Base-by-base conservation (phyloP, 2,888 invertebrate species). In the Ditula angustiorana region DNA sequence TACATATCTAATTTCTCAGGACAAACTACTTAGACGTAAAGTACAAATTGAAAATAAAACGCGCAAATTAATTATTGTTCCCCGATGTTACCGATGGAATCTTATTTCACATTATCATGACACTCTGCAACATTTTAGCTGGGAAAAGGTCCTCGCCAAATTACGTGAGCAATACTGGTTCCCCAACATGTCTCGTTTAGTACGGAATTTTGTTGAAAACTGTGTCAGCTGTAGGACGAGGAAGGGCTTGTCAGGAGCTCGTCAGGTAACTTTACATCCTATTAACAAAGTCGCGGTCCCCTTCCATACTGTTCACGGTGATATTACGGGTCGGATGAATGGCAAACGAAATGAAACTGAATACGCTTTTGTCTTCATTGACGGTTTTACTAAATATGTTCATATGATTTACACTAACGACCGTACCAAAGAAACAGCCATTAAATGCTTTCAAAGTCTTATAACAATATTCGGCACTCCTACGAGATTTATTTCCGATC, bases 111-210 rank as follows among this genome's bases (percentile, higher is more conserved):
- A 55, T 5, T 66, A 57, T 28, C 66, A 64, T 47, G 46, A 64
- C 28, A 8, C 11, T 1, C 35, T 67, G n/a, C 50, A 63, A 23
- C 63, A 67, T 56, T 61, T 67, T 26, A 19, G 68, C 5, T 70
- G 70, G 53, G 61, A 70, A 52, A 70, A 68, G 13, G 53, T 52
- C 0, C 26, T 70, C 0, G 47, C 8, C 21, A 71, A 72, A 62
- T 13, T 69, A 50, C n/a, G 66, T 0, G 67, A 69, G 37, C 62
- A 68, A 16, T 71, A 62, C 28, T 69, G 71, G 67, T 71, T 72
- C 19, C 64, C 69, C 2, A 64, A 69, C 44, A 72, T 72, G 67
- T 49, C 67, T 0, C 13, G 26, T 16, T 46, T 61, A 8, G 65
- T 69, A 7, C 52, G 69, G 11, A 69, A n/a, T n/a, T n/a, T n/a